phyloP scores from a whole-genome alignment of 2,888 invertebrate genomes.

The Cylloceria caligata region DNA sequence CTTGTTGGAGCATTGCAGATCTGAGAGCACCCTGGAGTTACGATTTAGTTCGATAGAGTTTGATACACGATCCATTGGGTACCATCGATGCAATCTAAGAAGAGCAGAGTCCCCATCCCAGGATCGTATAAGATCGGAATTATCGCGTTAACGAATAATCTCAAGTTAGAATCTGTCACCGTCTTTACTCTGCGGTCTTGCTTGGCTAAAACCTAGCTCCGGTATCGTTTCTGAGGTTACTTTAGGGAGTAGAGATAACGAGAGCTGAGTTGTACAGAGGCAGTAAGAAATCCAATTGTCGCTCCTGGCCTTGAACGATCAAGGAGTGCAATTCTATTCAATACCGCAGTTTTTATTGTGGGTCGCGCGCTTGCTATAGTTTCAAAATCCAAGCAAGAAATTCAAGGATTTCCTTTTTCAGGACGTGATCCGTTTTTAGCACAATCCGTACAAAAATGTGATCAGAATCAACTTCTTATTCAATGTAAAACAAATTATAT shows the following conservation, averaged over 20 bases:
- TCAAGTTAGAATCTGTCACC: slow-evolving; percentile 59
- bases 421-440: too few relatives aligned
- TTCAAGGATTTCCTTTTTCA: too few relatives aligned
- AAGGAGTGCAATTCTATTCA: slow-evolving; percentile 14
- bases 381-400: too few relatives aligned
- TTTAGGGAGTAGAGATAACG: slow-evolving; percentile 10
- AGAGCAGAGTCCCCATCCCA: slow-evolving; percentile 11
- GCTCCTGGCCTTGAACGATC: background rate
- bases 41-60: background rate
- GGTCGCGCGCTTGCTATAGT: too few relatives aligned
- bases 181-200: slow-evolving; percentile 24
- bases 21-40: background rate
- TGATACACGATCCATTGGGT: background rate
- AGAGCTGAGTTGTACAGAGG: background rate
- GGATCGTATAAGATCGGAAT: slow-evolving; percentile 55
- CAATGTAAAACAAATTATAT: too few relatives aligned
- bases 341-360: too few relatives aligned
- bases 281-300: background rate
- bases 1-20: slow-evolving; percentile 33
- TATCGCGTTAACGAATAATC: slow-evolving; percentile 68
- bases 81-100: slow-evolving; percentile 26
- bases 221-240: background rate
- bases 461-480: too few relatives aligned
- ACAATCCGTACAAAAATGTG: too few relatives aligned
- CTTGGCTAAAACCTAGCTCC: background rate